phyloP scores from a whole-genome alignment of 30 jellyfish, hydroid and myxozoan species.

The Aurelia aurita complex sp. Pacific region DNA sequence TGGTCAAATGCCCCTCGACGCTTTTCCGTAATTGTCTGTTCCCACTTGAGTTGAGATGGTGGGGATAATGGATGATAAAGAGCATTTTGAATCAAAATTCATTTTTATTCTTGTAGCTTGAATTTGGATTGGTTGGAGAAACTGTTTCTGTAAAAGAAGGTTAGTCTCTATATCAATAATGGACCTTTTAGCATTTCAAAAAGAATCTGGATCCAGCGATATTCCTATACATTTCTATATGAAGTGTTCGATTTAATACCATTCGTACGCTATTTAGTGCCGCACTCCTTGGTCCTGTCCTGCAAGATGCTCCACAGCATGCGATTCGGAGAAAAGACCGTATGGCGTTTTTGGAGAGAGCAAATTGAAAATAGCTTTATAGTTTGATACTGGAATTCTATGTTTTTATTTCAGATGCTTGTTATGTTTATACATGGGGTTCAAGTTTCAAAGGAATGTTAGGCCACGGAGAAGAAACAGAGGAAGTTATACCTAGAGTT shows the following conservation, averaged over 20 bases:
- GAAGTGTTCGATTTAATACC: too few species aligned
- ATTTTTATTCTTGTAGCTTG: constrained; percentile 56
- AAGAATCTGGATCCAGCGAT: too few species aligned
- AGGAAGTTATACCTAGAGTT: constrained; percentile 90
- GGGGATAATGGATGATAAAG: neutral
- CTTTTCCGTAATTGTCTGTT: neutral
- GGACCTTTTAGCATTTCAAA: too few species aligned
- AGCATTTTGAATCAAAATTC: too few species aligned
- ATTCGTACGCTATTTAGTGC: too few species aligned
- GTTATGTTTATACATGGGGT: constrained; percentile 99
- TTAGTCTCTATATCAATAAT: neutral
- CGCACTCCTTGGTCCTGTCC: too few species aligned
- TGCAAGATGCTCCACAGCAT: too few species aligned
- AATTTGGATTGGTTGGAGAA: constrained; percentile 94
- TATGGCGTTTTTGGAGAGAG: too few species aligned
- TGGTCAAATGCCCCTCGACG: too few species aligned
- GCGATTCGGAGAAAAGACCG: too few species aligned
- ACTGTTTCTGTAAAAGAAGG: constrained; percentile 96
- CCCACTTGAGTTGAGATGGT: neutral
- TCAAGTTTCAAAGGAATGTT: constrained; percentile 96
- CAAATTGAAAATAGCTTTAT: too few species aligned
- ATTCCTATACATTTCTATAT: too few species aligned
- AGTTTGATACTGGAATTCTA: neutral
- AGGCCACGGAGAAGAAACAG: constrained; percentile 99
- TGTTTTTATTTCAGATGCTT: constrained; percentile 71